A percentile compares a stretch with the other conserved stretches of the same genome.
Conservation (phyloP, 2,888 invertebrate genomes). For the Orchestes rusci region DNA sequence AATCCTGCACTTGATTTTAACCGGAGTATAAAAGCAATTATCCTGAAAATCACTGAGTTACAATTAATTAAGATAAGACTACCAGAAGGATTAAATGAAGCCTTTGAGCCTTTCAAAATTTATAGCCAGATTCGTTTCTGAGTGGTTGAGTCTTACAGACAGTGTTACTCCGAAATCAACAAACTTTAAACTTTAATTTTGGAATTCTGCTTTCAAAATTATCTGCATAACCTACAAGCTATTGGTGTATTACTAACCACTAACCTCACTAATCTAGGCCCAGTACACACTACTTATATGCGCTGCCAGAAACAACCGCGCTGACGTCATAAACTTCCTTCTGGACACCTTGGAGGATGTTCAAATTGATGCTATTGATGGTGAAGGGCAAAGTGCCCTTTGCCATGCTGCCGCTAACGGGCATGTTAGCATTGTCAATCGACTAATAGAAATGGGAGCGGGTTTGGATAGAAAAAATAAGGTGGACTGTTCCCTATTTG, state of each 20-base stretch:
- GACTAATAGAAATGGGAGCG: conserved; percentile 61
- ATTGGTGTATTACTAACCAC: too few relatives aligned
- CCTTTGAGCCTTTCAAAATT: too few relatives aligned
- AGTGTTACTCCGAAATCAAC: too few relatives aligned
- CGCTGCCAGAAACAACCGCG: conserved; percentile 63
- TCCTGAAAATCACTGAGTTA: too few relatives aligned
- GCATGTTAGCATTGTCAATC: conserved; percentile 56
- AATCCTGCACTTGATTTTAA: too few relatives aligned
- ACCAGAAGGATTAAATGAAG: too few relatives aligned
- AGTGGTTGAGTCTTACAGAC: too few relatives aligned
- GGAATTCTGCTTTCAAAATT: background rate
- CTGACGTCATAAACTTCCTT: conserved; percentile 58
- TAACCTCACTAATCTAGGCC: conserved; percentile 46
- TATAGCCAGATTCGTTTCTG: too few relatives aligned
- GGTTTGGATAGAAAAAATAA: conserved; percentile 62
- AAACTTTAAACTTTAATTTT: too few relatives aligned
- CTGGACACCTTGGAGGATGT: conserved; percentile 56
- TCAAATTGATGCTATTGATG: conserved; percentile 54
- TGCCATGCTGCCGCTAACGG: conserved; percentile 71
- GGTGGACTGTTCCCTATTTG: conserved; percentile 43
- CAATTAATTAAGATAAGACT: too few relatives aligned
- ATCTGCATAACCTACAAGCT: background rate
- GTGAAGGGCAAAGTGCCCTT: conserved; percentile 65
- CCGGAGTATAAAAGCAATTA: too few relatives aligned
- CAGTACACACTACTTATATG: conserved; percentile 69